Percentiles rank a stretch among this genome's conserved stretches.
Evolutionary conservation across 2,797 vertebrate genomes (phyloP).

Genomic region (Hippoglossus hippoglossus): DNA sequence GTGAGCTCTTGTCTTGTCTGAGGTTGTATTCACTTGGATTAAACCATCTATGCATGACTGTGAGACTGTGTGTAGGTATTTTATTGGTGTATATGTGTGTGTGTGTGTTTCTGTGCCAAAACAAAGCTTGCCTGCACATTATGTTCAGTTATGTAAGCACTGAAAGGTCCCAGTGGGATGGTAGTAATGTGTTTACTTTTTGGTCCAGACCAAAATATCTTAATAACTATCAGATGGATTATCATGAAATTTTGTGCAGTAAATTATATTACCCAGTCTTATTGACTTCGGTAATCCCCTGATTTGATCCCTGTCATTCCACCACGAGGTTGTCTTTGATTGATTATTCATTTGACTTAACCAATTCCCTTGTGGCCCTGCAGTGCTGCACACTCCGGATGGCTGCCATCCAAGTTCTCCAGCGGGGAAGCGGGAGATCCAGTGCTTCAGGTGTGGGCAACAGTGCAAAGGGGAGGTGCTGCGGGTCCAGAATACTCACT

Average conservation of each 20-base stretch:
- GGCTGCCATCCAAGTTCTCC: constrained; percentile 72
- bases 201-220: not conserved
- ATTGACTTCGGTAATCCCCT: not conserved
- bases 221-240: not conserved
- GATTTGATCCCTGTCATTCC: not conserved
- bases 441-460: constrained; percentile 93
- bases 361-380: not conserved
- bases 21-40: not conserved
- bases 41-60: not conserved
- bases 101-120: constrained; percentile 4
- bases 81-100: not conserved
- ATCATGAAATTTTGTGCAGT: not conserved
- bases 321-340: not conserved
- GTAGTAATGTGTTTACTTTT: not conserved
- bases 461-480: constrained; percentile 96
- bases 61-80: too few species aligned
- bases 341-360: not conserved
- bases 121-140: constrained; percentile 11
- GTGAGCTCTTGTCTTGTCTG: not conserved
- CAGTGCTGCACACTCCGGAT: constrained; percentile 90
- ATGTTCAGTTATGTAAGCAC: constrained; percentile 40
- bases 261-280: not conserved
- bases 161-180: constrained; percentile 19
- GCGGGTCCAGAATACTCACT: constrained; percentile 93
- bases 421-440: constrained; percentile 87